phyloP scores from a whole-genome alignment of 2,113 vertebrate species.

The Sinocyclocheilus maitianheensis region DNA sequence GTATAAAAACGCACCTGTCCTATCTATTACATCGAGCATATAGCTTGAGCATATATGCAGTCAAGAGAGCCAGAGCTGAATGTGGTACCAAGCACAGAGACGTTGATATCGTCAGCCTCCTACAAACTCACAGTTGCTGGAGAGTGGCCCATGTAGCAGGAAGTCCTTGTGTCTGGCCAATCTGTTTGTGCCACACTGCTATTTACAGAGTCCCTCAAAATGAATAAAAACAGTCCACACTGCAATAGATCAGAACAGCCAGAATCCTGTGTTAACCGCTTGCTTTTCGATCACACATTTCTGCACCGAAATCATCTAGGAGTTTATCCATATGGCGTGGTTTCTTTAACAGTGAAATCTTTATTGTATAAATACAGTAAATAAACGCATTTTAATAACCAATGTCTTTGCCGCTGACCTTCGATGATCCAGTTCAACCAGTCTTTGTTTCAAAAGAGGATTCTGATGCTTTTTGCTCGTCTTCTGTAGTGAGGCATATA shows the following conservation, averaged over 20 bases:
- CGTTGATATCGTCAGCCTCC: background rate
- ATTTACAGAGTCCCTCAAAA: too few species aligned
- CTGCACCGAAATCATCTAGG: background rate
- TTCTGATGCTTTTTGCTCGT: background rate
- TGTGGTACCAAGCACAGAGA: background rate
- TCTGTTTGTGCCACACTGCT: slow-evolving; percentile 11
- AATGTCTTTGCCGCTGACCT: too few species aligned
- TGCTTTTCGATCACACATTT: background rate
- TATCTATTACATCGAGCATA: background rate
- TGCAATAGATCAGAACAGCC: background rate
- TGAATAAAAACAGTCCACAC: too few species aligned
- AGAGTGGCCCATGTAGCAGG: background rate
- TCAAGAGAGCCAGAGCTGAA: background rate
- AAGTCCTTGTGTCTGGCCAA: slow-evolving; percentile 29
- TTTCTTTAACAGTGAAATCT: background rate
- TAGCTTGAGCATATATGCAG: background rate
- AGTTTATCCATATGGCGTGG: background rate
- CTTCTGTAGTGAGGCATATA: background rate
- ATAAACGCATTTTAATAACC: too few species aligned
- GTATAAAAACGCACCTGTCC: background rate
- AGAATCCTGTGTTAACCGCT: background rate
- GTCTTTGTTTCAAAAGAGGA: background rate
- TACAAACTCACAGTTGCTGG: background rate
- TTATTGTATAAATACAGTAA: too few species aligned
- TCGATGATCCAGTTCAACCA: too few species aligned